Evolutionary conservation across 1,140 invertebrate genomes (phyloP).

Genomic region (Trachelipus rathkii): DNA sequence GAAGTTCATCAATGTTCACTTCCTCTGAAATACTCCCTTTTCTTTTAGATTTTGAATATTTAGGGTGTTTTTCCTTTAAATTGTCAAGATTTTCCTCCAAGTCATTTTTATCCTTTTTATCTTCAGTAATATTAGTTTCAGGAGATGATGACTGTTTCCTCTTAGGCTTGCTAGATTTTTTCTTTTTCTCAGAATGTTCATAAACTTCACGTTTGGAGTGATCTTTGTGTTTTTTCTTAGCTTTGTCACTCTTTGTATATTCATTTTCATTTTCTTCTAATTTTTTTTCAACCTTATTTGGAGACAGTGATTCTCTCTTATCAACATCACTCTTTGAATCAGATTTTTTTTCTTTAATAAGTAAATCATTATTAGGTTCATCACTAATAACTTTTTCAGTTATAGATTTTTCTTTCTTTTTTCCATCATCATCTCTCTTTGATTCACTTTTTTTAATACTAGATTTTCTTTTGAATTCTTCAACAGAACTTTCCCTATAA

Average conservation of each 20-base stretch:
- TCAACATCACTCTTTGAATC: conserved; percentile 4
- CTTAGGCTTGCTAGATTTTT: neutral
- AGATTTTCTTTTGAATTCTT: conserved; percentile 16
- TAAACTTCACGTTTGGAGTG: neutral
- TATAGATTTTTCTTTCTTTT: conserved; percentile 14
- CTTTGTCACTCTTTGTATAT: neutral
- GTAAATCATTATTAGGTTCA: conserved; percentile 33
- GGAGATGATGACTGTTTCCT: neutral
- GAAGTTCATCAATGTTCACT: neutral
- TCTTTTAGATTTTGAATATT: neutral
- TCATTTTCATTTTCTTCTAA: neutral
- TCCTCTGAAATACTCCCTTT: conserved; percentile 25
- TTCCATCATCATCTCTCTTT: neutral
- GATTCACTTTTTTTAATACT: neutral
- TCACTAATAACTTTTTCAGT: conserved; percentile 28
- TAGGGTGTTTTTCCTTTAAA: neutral
- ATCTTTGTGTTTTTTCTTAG: neutral
- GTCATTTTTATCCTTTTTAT: neutral
- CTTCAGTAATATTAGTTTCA: neutral
- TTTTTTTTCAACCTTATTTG: conserved; percentile 20
- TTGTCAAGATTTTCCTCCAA: neutral
- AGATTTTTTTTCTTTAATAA: conserved; percentile 24
- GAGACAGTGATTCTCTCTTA: conserved; percentile 11
- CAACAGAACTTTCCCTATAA: neutral
- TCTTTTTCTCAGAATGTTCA: neutral